Conservation (phyloP, 2,888 invertebrate species). For the Priocnemis perturbator region DNA sequence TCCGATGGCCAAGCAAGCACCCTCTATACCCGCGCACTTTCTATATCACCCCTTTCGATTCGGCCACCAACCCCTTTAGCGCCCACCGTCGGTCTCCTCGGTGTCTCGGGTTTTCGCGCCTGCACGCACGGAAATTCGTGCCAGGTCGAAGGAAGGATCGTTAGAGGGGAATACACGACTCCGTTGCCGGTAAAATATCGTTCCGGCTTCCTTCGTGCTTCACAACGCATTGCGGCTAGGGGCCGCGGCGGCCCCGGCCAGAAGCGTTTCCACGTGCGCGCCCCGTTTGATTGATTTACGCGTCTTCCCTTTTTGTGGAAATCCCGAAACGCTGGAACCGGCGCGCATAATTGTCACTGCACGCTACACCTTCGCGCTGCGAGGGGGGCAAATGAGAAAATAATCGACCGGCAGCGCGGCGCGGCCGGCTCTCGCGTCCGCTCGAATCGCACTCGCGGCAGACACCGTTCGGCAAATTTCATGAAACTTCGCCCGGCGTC, state of each 20-base stretch:
- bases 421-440: too few species aligned
- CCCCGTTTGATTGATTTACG: conserved; percentile 50
- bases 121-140: conserved; percentile 53
- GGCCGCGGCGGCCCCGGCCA: too few species aligned
- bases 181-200: conserved; percentile 52
- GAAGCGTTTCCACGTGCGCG: conserved; percentile 29
- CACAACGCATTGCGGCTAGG: conserved; percentile 46
- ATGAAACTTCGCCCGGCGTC: too few species aligned
- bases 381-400: too few species aligned
- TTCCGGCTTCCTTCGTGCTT: conserved; percentile 52
- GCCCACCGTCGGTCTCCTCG: conserved; percentile 24
- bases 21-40: conserved; percentile 3
- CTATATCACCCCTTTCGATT: neutral
- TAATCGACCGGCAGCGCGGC: too few species aligned
- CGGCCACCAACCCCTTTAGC: conserved; percentile 14
- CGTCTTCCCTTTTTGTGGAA: conserved; percentile 29
- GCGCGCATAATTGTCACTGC: too few species aligned
- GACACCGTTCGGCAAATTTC: too few species aligned
- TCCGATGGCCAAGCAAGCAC: conserved; percentile 46
- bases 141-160: conserved; percentile 43
- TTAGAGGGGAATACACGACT: conserved; percentile 45
- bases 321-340: conserved; percentile 18
- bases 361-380: too few species aligned
- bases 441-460: too few species aligned
- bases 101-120: conserved; percentile 51